Percentiles rank a stretch among this genome's conserved stretches.
These are phyloP conservation scores for Nyctereutes procyonoides DNA, from an alignment of 2,113 vertebrate genomes.

Conservation along the genomic window DNA sequence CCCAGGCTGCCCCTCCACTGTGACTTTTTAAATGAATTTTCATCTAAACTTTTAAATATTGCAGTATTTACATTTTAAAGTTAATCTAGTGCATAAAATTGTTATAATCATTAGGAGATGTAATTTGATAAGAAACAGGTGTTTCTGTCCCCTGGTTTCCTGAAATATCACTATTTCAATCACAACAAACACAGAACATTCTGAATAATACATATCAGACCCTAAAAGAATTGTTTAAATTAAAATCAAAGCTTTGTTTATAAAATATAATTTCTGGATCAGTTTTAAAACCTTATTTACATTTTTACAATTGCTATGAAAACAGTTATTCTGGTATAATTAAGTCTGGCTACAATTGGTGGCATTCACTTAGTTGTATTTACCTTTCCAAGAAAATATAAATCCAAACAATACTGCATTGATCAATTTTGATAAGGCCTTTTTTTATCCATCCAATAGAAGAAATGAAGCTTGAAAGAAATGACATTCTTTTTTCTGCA, in stretches of 20 bases:
- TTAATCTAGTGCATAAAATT: conserved; percentile 25
- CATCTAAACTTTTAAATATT: background rate
- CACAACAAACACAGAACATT: background rate
- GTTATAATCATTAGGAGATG: background rate
- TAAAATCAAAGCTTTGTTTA: conserved; percentile 68
- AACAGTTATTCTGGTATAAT: conserved; percentile 10
- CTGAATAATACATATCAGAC: conserved; percentile 48
- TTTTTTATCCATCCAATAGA: background rate
- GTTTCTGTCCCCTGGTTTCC: conserved; percentile 39
- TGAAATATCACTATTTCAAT: conserved; percentile 32
- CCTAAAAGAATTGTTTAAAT: conserved; percentile 63
- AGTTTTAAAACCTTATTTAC: conserved; percentile 69
- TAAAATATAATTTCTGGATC: conserved; percentile 57
- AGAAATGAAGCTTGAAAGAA: conserved; percentile 68
- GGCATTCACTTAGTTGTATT: conserved; percentile 45
- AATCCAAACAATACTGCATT: conserved; percentile 42
- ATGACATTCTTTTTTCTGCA: background rate
- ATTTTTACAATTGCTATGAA: conserved; percentile 62
- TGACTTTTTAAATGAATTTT: background rate
- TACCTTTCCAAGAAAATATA: conserved; percentile 49
- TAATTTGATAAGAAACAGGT: conserved; percentile 46
- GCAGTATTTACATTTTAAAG: conserved; percentile 30
- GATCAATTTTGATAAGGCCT: conserved; percentile 52
- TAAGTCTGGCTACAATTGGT: background rate
- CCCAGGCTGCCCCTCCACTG: too few species aligned